phyloP scores from a whole-genome alignment of 2,797 vertebrate genomes.

The Siniperca obscura region DNA sequence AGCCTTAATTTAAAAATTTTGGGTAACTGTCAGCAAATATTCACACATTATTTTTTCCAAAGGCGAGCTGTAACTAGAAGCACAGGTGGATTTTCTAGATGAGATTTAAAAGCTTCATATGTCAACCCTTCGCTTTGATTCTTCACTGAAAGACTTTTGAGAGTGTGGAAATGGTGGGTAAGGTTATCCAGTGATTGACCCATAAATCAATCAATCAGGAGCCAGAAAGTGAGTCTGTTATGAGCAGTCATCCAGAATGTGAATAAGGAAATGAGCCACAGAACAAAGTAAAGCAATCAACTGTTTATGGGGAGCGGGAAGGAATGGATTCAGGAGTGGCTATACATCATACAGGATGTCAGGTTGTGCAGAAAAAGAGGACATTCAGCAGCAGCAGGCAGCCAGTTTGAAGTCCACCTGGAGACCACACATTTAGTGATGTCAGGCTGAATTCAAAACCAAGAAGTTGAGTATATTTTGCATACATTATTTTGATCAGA shows the following conservation, averaged over 20 bases:
- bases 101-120: slow-evolving; percentile 42
- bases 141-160: slow-evolving; percentile 55
- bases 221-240: slow-evolving; percentile 47
- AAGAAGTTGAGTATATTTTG: not conserved
- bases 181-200: slow-evolving; percentile 68
- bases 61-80: not conserved
- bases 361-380: slow-evolving; percentile 20
- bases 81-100: slow-evolving; percentile 28
- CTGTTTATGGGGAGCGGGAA: slow-evolving; percentile 65
- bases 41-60: not conserved
- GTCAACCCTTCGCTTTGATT: slow-evolving; percentile 60
- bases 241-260: slow-evolving; percentile 61
- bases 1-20: not conserved
- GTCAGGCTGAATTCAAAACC: not conserved
- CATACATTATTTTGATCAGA: not conserved
- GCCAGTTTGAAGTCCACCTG: slow-evolving; percentile 18
- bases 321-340: slow-evolving; percentile 46
- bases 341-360: slow-evolving; percentile 69
- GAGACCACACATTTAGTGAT: not conserved
- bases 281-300: slow-evolving; percentile 83
- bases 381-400: slow-evolving; percentile 21
- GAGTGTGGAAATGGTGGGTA: slow-evolving; percentile 53
- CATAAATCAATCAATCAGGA: slow-evolving; percentile 79
- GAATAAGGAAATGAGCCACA: slow-evolving; percentile 74
- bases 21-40: not conserved